Evolutionary conservation across 2,113 vertebrate genomes (phyloP).

Genomic region (Poeciliopsis prolifica): DNA sequence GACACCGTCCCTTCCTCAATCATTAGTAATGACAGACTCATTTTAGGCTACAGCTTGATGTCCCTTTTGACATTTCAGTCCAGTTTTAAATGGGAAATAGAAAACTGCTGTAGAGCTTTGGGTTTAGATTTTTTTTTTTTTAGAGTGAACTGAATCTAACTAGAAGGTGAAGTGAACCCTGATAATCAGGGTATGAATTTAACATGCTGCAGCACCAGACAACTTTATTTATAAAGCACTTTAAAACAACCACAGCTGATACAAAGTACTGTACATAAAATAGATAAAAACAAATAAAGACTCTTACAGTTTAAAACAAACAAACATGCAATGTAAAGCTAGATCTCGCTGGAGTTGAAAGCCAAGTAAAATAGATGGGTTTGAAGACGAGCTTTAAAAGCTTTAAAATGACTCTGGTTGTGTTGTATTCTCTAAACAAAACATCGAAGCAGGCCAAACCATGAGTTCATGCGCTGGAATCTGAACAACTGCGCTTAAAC

Average conservation of each 20-base stretch:
- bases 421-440: background rate
- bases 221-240: background rate
- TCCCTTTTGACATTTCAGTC: background rate
- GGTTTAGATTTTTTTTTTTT: background rate
- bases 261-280: too few species aligned
- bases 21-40: conserved; percentile 57
- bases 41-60: conserved; percentile 24
- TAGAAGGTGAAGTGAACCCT: conserved; percentile 10
- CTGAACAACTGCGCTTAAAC: background rate
- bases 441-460: background rate
- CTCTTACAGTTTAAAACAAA: too few species aligned
- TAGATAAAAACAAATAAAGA: too few species aligned
- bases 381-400: too few species aligned
- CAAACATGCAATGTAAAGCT: too few species aligned
- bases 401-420: too few species aligned
- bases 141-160: background rate
- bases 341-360: too few species aligned
- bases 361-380: too few species aligned
- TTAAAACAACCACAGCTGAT: too few species aligned
- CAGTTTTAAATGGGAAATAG: conserved; percentile 22
- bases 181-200: background rate
- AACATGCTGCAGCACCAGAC: background rate
- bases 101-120: background rate
- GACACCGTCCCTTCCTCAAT: conserved; percentile 63
- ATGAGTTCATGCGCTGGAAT: background rate